Evolutionary conservation across 2,888 invertebrate genomes (phyloP).

Genomic region (Agrochola lota): DNA sequence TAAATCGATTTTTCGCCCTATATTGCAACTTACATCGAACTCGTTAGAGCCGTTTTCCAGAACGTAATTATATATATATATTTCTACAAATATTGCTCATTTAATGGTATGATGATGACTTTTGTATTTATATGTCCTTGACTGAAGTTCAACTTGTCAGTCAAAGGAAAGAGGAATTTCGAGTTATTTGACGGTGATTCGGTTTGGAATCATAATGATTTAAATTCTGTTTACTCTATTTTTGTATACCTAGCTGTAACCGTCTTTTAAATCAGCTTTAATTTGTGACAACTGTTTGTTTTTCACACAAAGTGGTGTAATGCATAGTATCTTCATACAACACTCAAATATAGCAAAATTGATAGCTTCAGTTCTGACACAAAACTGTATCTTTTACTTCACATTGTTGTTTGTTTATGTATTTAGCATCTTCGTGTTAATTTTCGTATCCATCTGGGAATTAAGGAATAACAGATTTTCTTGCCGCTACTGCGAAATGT

Average conservation of each 20-base stretch:
- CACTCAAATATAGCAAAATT: neutral
- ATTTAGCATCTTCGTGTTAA: slow-evolving; percentile 32
- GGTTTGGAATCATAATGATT: neutral
- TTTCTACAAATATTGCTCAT: too few species aligned
- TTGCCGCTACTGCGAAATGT: neutral
- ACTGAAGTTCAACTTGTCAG: neutral
- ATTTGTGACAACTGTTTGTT: neutral
- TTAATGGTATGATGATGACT: too few species aligned
- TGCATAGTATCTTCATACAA: neutral
- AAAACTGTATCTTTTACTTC: slow-evolving; percentile 21
- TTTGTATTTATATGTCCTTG: neutral
- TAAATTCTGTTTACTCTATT: neutral
- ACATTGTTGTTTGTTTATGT: slow-evolving; percentile 27
- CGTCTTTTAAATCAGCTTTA: neutral
- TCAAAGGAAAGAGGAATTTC: neutral
- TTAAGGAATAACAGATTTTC: slow-evolving; percentile 14
- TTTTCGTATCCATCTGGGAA: slow-evolving; percentile 37
- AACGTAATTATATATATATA: too few species aligned
- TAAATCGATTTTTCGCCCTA: too few species aligned
- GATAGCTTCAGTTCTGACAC: slow-evolving; percentile 1
- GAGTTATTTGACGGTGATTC: neutral
- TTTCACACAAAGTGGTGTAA: neutral
- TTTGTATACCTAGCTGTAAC: neutral
- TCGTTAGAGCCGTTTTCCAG: too few species aligned
- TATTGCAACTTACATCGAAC: too few species aligned